Evolutionary conservation across 2,113 vertebrate genomes (phyloP).

Genomic region (Podarcis raffonei): DNA sequence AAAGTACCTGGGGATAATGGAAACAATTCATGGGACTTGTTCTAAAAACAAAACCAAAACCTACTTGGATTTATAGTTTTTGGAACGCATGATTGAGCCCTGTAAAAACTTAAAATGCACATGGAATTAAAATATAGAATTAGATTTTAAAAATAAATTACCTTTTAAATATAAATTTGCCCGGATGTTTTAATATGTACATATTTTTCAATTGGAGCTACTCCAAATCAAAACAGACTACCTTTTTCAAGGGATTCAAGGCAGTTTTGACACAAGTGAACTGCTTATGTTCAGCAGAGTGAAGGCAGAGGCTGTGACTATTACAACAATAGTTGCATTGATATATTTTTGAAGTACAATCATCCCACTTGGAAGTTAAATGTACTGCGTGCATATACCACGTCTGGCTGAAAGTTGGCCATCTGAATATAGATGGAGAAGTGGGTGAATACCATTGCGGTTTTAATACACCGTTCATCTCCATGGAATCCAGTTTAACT

Average conservation of each 20-base stretch:
- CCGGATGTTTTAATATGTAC: background rate
- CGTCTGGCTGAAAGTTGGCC: background rate
- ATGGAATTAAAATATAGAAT: background rate
- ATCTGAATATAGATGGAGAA: background rate
- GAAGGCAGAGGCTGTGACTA: background rate
- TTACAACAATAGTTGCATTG: background rate
- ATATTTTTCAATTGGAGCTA: background rate
- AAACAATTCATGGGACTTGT: background rate
- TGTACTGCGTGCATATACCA: background rate
- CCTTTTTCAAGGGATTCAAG: background rate
- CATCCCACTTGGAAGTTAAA: conserved; percentile 5
- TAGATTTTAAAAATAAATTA: background rate
- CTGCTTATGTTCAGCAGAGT: background rate
- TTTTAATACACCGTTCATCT: background rate
- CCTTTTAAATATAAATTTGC: background rate
- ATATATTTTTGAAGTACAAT: background rate
- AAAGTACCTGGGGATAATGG: background rate
- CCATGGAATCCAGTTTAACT: background rate
- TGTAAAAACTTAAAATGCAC: background rate
- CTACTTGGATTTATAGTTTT: background rate
- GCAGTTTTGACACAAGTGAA: background rate
- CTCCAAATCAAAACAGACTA: background rate
- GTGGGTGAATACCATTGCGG: background rate
- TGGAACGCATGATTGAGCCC: background rate
- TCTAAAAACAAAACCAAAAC: background rate